A percentile compares a stretch with the other conserved stretches of the same genome.
phyloP scores from a whole-genome alignment of 2,797 vertebrate species.

The Pipistrellus nathusii region DNA sequence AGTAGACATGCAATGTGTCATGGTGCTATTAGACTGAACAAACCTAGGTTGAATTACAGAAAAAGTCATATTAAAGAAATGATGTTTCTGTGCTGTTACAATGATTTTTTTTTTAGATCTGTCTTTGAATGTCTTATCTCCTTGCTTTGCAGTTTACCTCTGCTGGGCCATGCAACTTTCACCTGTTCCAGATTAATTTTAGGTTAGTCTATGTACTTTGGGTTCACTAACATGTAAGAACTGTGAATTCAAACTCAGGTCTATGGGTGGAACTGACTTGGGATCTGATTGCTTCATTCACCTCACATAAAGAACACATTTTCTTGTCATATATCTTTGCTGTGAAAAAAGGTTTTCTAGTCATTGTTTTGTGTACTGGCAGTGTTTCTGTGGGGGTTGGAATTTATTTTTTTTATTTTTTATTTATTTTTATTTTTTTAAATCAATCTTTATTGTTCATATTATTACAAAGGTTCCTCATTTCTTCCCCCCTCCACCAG shows the following conservation, averaged over 20 bases:
- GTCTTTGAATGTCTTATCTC: background rate
- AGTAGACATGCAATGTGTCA: background rate
- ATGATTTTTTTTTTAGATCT: background rate
- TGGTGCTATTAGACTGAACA: background rate
- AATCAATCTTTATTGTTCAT: too few species aligned
- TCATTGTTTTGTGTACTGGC: conserved; percentile 7
- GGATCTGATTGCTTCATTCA: background rate
- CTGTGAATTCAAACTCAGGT: background rate
- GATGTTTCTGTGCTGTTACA: background rate
- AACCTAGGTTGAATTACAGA: background rate
- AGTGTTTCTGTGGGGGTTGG: background rate
- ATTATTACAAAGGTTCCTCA: too few species aligned
- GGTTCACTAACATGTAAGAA: conserved; percentile 2
- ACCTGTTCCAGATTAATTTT: conserved; percentile 11
- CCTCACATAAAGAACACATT: background rate
- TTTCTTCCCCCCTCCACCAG: too few species aligned
- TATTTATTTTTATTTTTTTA: too few species aligned
- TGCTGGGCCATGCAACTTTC: background rate
- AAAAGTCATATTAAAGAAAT: background rate
- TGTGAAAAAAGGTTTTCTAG: conserved; percentile 38
- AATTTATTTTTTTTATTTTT: too few species aligned
- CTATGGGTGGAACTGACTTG: background rate
- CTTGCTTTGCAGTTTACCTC: conserved; percentile 34
- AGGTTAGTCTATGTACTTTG: background rate
- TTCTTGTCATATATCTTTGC: conserved; percentile 23